Conservation (phyloP, 1,140 invertebrate genomes). For the Drosophila setifemur region DNA sequence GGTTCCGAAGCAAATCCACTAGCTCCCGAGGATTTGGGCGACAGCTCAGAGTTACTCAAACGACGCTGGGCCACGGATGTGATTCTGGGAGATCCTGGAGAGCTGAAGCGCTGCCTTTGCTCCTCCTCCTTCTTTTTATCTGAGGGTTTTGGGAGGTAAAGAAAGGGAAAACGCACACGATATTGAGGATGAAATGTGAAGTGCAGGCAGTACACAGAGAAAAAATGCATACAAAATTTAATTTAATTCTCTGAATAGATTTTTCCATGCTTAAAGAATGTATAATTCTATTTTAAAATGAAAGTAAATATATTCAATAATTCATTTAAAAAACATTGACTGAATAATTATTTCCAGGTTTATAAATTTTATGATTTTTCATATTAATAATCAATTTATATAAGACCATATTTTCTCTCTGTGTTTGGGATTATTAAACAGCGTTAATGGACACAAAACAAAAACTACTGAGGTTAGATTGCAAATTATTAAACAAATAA, state of each 20-base stretch:
- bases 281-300: too few species aligned
- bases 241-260: too few species aligned
- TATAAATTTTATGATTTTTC: too few species aligned
- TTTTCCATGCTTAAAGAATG: too few species aligned
- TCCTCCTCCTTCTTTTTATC: slow-evolving; percentile 79
- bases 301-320: too few species aligned
- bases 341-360: too few species aligned
- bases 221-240: slow-evolving; percentile 7
- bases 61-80: slow-evolving; percentile 23
- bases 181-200: slow-evolving; percentile 19
- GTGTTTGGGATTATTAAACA: neutral
- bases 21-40: slow-evolving; percentile 37
- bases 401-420: neutral
- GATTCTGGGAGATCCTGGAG: slow-evolving; percentile 37
- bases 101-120: slow-evolving; percentile 53
- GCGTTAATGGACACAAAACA: slow-evolving; percentile 10
- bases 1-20: slow-evolving; percentile 56
- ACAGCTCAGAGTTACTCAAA: slow-evolving; percentile 55
- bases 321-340: too few species aligned
- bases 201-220: slow-evolving; percentile 15
- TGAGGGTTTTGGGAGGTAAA: slow-evolving; percentile 4
- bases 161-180: neutral
- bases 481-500: too few species aligned
- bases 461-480: slow-evolving; percentile 17
- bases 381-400: too few species aligned